Evolutionary conservation across 2,113 vertebrate genomes (phyloP), one percentile per base, ranked within the genome.

Genomic region (Apodemus speciosus): DNA sequence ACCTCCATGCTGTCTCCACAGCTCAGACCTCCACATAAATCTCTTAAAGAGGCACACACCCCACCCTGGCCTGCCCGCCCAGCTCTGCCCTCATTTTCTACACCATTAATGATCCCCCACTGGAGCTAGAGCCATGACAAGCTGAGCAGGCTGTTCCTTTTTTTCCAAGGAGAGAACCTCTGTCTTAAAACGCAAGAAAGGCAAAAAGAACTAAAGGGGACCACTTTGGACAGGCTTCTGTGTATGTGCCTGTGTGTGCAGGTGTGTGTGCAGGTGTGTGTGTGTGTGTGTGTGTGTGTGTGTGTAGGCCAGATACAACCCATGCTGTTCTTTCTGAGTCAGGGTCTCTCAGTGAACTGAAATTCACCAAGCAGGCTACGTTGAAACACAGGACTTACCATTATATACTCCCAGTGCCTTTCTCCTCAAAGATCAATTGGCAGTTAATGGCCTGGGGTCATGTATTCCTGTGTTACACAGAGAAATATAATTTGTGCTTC

Each of bases 1-100:
- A 98, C 98, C 97, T 97, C 97, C 64, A 96, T 16, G 98, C 98
- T 97, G 98, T 98, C 98, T 98, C 98, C 98, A 98, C 97, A 95
- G 97, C 98, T 98, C 98, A 98, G 98, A 97, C 97, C 97, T 93
- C 96, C 95, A 97, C 97, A 98, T 98, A 98, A 98, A 98, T 98
- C 98, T 98, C 98, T 98, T 98, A 98, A 99, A 99, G 98, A 98
- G 97, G 97, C 97, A 99, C 32, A 81, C 94, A 94, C 97, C 97
- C 98, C 97, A 97, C 97, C 97, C 97, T 85, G 97, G 89, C 89
- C 97, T 97, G 96, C 97, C 97, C 91, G 96, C 97, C 97, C 94
- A 92, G 81, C 25, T 94, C 95, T 96, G 97, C 96, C 97, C 97
- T 98, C 96, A 96, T 98, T 98, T 98, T 98, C 98, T 98, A 97